Evolutionary conservation across 2,113 vertebrate species (phyloP), one percentile per base, ranked within the genome.

Genomic region (Gorilla gorilla): DNA sequence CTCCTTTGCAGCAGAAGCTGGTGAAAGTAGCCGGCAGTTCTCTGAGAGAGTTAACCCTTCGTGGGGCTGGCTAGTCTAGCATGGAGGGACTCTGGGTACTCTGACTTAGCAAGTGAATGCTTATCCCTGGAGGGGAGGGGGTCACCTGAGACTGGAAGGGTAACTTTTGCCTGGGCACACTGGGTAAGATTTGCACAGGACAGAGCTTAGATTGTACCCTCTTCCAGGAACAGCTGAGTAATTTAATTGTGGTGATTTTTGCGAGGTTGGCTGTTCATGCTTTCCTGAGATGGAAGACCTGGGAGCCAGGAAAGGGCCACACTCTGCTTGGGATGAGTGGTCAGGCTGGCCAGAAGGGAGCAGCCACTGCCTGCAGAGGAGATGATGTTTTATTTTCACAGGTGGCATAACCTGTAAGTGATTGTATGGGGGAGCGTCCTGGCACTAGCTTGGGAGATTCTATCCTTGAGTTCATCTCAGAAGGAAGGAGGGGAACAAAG

Each of bases 331-430:
- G 70, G 64, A 45, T n/a, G 70, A 93, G n/a, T 59, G 88, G 59
- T 61, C 45, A 38, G 78, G 43, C 9, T 25, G 43, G 57, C 35
- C 50, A 84, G 48, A 38, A 70, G 72, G 78, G 81, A 92, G 70
- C 35, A 43, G 43, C 22, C 89, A 78, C 92, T 43, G 75, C 27
- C 43, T 14, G 68, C 83, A 14, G 61, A 73, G 70, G 73, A 40
- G 40, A 23, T 0, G 12, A 4, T 35, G 48, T 17, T 91, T 59
- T 20, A 55, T 94, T 93, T 95, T 93, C 90, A 98, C 97, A 98
- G 97, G 98, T 98, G 96, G 94, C 32, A 48, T 94, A 50, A 98
- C 97, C 97, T 97, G 97, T 97, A 88, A 96, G 93, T 76, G 45
- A 48, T 17, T 27, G 25, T 5, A 2, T 61, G 55, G 43, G 50